Conservation (phyloP, 2,113 vertebrate species). For the Trinectes maculatus region DNA sequence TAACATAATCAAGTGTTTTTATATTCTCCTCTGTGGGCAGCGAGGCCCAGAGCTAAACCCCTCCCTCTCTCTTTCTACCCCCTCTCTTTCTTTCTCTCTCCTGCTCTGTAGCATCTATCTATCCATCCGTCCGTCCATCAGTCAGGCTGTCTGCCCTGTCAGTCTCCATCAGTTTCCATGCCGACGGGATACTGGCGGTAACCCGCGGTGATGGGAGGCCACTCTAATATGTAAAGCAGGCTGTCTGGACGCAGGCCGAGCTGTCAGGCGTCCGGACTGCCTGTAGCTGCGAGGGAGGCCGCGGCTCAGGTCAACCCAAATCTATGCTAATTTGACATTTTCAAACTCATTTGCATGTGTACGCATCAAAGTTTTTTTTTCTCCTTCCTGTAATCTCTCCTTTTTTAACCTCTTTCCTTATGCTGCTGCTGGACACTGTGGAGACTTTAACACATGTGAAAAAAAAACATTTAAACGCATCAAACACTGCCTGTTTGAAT, state of each 20-base stretch:
- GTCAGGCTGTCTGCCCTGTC: constrained; percentile 87
- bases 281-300: constrained; percentile 88
- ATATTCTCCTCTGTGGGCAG: constrained; percentile 76
- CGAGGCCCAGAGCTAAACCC: constrained; percentile 83
- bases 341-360: constrained; percentile 91
- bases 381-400: constrained; percentile 32
- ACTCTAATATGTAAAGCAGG: constrained; percentile 88
- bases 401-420: constrained; percentile 16
- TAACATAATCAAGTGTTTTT: constrained; percentile 88
- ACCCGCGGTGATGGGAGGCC: constrained; percentile 84
- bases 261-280: constrained; percentile 87
- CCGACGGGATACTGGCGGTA: constrained; percentile 86
- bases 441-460: background rate
- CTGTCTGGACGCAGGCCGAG: constrained; percentile 88
- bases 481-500: background rate
- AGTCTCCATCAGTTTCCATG: constrained; percentile 89
- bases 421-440: constrained; percentile 7
- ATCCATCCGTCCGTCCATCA: constrained; percentile 55
- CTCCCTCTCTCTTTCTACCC: background rate
- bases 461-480: background rate
- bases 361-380: constrained; percentile 84
- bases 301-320: constrained; percentile 88
- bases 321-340: constrained; percentile 99
- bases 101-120: constrained; percentile 13
- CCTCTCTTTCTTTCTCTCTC: constrained; percentile 32